A percentile compares a stretch with the other conserved stretches of the same genome.
Conservation (phyloP, 1,140 invertebrate genomes). For the Brachionus paranguensis region DNA sequence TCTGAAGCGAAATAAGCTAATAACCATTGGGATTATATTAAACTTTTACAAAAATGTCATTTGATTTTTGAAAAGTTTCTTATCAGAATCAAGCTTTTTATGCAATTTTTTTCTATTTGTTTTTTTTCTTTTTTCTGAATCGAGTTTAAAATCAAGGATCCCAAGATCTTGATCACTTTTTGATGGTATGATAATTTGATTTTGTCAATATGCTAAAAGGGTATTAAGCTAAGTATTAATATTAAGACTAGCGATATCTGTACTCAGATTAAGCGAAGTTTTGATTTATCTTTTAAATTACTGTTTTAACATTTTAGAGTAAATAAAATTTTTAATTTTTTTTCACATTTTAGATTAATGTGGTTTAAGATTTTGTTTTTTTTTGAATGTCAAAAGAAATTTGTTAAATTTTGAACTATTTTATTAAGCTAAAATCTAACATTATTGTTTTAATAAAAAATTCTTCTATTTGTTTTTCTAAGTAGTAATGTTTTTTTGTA, state of each 20-base stretch:
- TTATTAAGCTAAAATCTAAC: not conserved
- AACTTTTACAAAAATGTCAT: not conserved
- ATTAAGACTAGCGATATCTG: not conserved
- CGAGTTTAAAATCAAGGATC: not conserved
- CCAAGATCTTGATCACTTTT: not conserved
- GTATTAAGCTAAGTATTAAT: not conserved
- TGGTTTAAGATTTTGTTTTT: not conserved
- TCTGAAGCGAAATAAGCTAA: not conserved
- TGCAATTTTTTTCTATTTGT: not conserved
- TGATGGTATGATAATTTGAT: not conserved
- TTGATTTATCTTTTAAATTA: not conserved
- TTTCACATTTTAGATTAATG: conserved; percentile 8
- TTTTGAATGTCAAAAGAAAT: not conserved
- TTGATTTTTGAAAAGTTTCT: not conserved
- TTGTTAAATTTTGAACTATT: not conserved
- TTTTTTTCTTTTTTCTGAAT: not conserved
- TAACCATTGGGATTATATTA: not conserved
- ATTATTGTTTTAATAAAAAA: not conserved
- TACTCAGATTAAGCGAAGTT: not conserved
- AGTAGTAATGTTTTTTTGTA: not conserved
- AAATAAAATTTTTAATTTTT: conserved; percentile 21
- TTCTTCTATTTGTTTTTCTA: not conserved
- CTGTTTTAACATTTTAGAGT: not conserved
- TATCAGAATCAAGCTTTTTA: not conserved
- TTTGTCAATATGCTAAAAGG: not conserved